These are phyloP conservation scores for Hypolimnas misippus DNA, from an alignment of 2,888 invertebrate genomes.

Conservation along the genomic window DNA sequence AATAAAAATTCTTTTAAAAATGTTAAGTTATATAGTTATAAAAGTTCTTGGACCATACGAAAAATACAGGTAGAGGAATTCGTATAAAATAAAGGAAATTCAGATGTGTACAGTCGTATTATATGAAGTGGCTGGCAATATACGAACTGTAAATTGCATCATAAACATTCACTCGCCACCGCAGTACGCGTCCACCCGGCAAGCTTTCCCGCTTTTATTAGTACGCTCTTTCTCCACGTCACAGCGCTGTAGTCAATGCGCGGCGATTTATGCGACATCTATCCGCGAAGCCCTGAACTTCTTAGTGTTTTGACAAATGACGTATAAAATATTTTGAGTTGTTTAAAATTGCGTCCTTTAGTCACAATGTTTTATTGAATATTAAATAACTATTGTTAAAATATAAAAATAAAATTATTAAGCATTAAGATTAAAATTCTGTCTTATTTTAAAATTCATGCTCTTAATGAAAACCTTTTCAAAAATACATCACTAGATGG, in stretches of 20 bases:
- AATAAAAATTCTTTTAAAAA: slow-evolving; percentile 17
- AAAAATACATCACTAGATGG: slow-evolving; percentile 17
- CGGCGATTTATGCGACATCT: slow-evolving; percentile 63
- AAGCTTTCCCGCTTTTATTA: slow-evolving; percentile 55
- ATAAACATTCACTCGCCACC: slow-evolving; percentile 70
- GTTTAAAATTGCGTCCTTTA: too few species aligned
- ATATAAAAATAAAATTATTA: too few species aligned
- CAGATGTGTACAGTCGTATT: slow-evolving; percentile 69
- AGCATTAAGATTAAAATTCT: too few species aligned
- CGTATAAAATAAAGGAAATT: slow-evolving; percentile 50
- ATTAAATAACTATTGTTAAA: too few species aligned
- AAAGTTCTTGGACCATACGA: slow-evolving; percentile 1
- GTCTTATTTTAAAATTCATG: too few species aligned
- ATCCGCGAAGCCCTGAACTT: slow-evolving; percentile 56
- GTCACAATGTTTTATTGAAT: too few species aligned
- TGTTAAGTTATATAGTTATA: too few species aligned
- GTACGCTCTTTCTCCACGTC: slow-evolving; percentile 49
- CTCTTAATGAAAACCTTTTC: too few species aligned
- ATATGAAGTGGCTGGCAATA: slow-evolving; percentile 75
- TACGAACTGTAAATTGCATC: slow-evolving; percentile 78
- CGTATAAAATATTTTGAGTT: neutral
- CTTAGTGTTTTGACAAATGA: slow-evolving; percentile 37
- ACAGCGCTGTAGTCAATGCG: slow-evolving; percentile 47
- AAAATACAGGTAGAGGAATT: slow-evolving; percentile 24
- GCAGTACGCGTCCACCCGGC: slow-evolving; percentile 39